Conservation (phyloP, 2,113 vertebrate species). For the Neotoma lepida region DNA sequence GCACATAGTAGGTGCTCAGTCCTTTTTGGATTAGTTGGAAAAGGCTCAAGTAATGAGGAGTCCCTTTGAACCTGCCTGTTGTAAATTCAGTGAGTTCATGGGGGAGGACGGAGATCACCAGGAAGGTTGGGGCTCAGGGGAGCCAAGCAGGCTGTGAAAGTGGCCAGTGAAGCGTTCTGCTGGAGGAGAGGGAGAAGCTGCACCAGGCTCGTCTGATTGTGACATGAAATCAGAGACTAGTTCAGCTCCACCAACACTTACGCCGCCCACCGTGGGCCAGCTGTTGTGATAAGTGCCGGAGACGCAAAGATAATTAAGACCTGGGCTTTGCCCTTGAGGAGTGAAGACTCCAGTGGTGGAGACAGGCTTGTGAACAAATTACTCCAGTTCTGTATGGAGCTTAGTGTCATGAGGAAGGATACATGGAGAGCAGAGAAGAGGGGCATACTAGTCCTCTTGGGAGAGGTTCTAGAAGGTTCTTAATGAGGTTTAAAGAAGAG, state of each 20-base stretch:
- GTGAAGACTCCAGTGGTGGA: background rate
- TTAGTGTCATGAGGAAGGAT: background rate
- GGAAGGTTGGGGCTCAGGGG: background rate
- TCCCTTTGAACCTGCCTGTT: background rate
- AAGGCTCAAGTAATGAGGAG: background rate
- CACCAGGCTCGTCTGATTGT: background rate
- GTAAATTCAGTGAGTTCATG: accelerated
- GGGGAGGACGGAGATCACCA: background rate
- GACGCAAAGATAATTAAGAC: background rate
- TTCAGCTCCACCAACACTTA: background rate
- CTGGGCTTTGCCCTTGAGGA: conserved; percentile 36
- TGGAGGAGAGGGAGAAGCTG: background rate
- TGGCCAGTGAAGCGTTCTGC: accelerated
- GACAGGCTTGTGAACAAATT: conserved; percentile 42
- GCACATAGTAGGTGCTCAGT: background rate
- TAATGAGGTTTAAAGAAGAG: background rate
- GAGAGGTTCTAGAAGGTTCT: background rate
- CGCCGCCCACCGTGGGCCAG: background rate
- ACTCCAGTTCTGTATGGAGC: background rate
- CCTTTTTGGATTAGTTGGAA: background rate
- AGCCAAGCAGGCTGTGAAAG: background rate
- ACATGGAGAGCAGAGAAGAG: background rate
- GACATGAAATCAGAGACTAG: background rate
- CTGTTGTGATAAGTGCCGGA: conserved; percentile 39
- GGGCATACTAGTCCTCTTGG: accelerated